phyloP scores from a whole-genome alignment of 2,888 invertebrate genomes.

The Spilarctia lutea region DNA sequence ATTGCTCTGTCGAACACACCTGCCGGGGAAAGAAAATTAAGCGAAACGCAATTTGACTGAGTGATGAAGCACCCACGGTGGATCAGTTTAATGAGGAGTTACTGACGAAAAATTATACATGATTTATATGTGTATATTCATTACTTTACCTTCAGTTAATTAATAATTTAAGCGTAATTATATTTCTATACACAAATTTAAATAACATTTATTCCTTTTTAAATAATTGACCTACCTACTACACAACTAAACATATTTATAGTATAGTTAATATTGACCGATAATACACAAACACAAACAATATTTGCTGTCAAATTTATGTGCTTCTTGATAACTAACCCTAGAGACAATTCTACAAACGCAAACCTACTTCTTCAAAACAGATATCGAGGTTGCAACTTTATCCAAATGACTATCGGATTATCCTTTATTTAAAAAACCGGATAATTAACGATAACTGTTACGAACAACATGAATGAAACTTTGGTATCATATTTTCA shows the following conservation, averaged over 20 bases:
- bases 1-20: slow-evolving; percentile 87
- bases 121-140: slow-evolving; percentile 43
- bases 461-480: slow-evolving; percentile 58
- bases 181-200: slow-evolving; percentile 54
- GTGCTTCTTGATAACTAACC: slow-evolving; percentile 73
- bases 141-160: slow-evolving; percentile 59
- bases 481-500: slow-evolving; percentile 65
- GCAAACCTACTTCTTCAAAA: slow-evolving; percentile 68
- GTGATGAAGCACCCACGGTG: slow-evolving; percentile 84
- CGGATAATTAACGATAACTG: slow-evolving; percentile 74
- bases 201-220: slow-evolving; percentile 49
- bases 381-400: slow-evolving; percentile 73
- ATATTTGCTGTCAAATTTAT: slow-evolving; percentile 72
- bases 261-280: slow-evolving; percentile 53
- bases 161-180: slow-evolving; percentile 62
- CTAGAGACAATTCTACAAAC: slow-evolving; percentile 70
- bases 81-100: slow-evolving; percentile 85
- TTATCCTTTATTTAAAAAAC: slow-evolving; percentile 77
- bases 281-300: slow-evolving; percentile 61
- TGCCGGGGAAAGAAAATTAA: slow-evolving; percentile 86
- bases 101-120: slow-evolving; percentile 77
- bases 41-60: slow-evolving; percentile 86
- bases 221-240: neutral
- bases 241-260: slow-evolving; percentile 32
- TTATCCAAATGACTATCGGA: slow-evolving; percentile 77